Conservation (phyloP, 2,888 invertebrate species). For the Synergus gifuensis region DNA sequence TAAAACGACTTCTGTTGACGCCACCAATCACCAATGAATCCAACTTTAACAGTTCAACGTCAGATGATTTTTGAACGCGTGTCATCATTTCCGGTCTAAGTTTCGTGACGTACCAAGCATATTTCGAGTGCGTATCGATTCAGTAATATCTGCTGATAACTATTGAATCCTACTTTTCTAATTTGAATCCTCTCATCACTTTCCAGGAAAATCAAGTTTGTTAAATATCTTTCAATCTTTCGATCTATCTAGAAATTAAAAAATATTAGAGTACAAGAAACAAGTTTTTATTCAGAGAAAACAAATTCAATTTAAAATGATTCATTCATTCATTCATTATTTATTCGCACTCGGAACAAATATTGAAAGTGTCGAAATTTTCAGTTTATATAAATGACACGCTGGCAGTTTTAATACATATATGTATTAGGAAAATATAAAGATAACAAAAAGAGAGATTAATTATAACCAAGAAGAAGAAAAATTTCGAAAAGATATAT, state of each 20-base stretch:
- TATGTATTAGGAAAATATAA: background rate
- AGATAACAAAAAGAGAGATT: background rate
- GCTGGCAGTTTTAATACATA: too few species aligned
- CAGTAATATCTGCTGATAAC: slow-evolving; percentile 65
- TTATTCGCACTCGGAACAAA: background rate
- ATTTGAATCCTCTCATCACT: background rate
- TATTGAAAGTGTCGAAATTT: background rate
- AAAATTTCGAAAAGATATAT: background rate
- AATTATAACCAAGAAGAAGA: background rate
- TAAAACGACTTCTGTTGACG: slow-evolving; percentile 22
- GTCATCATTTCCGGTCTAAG: slow-evolving; percentile 61
- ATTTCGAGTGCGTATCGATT: slow-evolving; percentile 71
- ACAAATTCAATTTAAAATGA: too few species aligned
- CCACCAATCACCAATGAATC: background rate
- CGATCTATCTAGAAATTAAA: too few species aligned
- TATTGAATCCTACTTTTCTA: background rate
- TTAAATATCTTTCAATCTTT: background rate
- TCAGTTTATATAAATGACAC: too few species aligned
- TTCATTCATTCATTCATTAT: background rate
- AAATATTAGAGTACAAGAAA: too few species aligned
- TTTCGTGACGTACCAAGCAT: slow-evolving; percentile 62
- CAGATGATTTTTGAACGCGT: slow-evolving; percentile 33
- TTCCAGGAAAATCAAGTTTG: background rate
- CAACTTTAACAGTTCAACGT: slow-evolving; percentile 15
- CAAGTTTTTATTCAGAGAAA: too few species aligned